phyloP scores from a whole-genome alignment of 1,140 invertebrate genomes.

The Hydropsyche tenuis region DNA sequence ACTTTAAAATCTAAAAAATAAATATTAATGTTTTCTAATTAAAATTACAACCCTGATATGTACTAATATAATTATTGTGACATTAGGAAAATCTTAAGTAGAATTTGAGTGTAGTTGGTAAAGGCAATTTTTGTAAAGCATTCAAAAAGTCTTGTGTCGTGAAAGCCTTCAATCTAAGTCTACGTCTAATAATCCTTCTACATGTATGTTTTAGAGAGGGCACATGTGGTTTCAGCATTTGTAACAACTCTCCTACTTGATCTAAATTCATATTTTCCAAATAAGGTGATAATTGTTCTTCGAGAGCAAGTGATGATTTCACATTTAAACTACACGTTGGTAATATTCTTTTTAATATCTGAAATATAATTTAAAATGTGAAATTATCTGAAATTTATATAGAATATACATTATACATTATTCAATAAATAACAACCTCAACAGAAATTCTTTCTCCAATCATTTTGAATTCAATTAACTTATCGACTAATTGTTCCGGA shows the following conservation, averaged over 20 bases:
- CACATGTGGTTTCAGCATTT: slow-evolving; percentile 32
- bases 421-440: slow-evolving; percentile 34
- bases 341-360: slow-evolving; percentile 44
- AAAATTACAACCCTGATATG: not conserved
- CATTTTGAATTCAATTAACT: slow-evolving; percentile 41
- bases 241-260: slow-evolving; percentile 23
- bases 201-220: slow-evolving; percentile 42
- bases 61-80: not conserved
- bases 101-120: slow-evolving; percentile 39
- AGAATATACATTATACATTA: not conserved
- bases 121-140: slow-evolving; percentile 38
- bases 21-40: not conserved
- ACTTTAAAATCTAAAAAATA: not conserved
- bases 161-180: slow-evolving; percentile 30
- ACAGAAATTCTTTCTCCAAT: slow-evolving; percentile 41
- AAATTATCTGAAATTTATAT: not conserved
- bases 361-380: slow-evolving; percentile 24
- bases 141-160: slow-evolving; percentile 40
- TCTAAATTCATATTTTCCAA: not conserved
- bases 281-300: slow-evolving; percentile 27
- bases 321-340: slow-evolving; percentile 39
- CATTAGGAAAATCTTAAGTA: slow-evolving; percentile 45
- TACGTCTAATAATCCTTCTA: slow-evolving; percentile 38
- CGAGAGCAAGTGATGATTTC: slow-evolving; percentile 24
- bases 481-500: slow-evolving; percentile 52